These are phyloP conservation scores for Diuraphis noxia DNA, from an alignment of 1,140 invertebrate genomes.

Conservation along the genomic window DNA sequence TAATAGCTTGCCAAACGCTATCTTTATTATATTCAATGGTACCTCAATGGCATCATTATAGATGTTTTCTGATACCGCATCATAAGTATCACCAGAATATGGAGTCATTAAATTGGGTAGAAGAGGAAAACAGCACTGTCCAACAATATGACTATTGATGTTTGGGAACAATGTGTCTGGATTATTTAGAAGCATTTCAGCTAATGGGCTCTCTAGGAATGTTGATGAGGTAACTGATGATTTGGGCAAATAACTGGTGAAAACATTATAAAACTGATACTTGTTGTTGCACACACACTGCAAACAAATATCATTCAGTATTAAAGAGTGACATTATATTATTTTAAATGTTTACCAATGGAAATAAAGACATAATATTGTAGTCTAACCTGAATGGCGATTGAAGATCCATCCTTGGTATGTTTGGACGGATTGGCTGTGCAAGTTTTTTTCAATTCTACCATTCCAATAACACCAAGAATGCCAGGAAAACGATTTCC, in stretches of 20 bases:
- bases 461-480: conserved; percentile 41
- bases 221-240: conserved; percentile 6
- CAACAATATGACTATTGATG: conserved; percentile 9
- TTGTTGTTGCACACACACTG: conserved; percentile 45
- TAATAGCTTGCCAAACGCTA: conserved; percentile 33
- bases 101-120: conserved; percentile 43
- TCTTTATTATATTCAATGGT: conserved; percentile 29
- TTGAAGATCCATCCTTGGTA: conserved; percentile 35
- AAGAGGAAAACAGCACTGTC: conserved; percentile 28
- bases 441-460: conserved; percentile 42
- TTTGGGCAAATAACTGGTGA: conserved; percentile 37
- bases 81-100: not conserved
- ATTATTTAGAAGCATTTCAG: conserved; percentile 37
- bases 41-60: conserved; percentile 26
- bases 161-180: conserved; percentile 13
- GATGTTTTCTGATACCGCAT: not conserved
- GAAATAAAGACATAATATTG: not conserved
- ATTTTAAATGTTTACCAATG: not conserved
- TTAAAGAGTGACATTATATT: not conserved
- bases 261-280: conserved; percentile 50
- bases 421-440: conserved; percentile 45
- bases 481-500: conserved; percentile 19
- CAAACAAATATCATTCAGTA: not conserved
- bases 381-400: conserved; percentile 21
- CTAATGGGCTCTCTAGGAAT: conserved; percentile 38